These are phyloP conservation scores for Meloe dianella DNA, from an alignment of 2,888 invertebrate species.

Conservation along the genomic window DNA sequence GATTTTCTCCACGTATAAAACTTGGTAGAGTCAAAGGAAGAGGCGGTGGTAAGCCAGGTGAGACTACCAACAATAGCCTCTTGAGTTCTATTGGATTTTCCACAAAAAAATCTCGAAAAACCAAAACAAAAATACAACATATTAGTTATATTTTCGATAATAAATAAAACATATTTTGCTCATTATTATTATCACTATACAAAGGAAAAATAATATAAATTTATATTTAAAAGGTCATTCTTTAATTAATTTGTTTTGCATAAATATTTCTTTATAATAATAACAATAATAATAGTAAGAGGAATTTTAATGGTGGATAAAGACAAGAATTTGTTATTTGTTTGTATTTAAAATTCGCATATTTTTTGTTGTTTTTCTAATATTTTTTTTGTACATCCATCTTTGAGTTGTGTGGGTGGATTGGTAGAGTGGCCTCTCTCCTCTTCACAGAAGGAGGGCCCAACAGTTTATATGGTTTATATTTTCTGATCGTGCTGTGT, in stretches of 20 bases:
- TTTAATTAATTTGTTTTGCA: background rate
- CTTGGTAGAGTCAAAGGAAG: background rate
- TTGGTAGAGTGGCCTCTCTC: background rate
- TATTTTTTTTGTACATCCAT: background rate
- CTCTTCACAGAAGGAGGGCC: background rate
- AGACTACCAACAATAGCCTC: constrained; percentile 8
- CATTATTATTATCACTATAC: background rate
- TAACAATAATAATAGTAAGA: background rate
- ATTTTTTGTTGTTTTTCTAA: background rate
- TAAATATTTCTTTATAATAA: background rate
- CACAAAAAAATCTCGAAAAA: too few relatives aligned
- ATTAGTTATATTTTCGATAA: background rate
- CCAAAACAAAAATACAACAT: background rate
- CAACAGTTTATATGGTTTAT: background rate
- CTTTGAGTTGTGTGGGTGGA: background rate
- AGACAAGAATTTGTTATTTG: background rate
- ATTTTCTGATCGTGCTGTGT: background rate
- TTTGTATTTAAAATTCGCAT: background rate
- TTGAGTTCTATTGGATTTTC: constrained; percentile 3
- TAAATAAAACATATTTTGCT: background rate
- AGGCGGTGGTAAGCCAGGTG: constrained; percentile 1
- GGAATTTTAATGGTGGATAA: background rate
- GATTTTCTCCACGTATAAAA: background rate
- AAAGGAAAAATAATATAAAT: background rate
- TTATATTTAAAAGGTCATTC: background rate